These are phyloP conservation scores for Pyrochroa serraticornis DNA, from an alignment of 2,888 invertebrate species.

Conservation along the genomic window DNA sequence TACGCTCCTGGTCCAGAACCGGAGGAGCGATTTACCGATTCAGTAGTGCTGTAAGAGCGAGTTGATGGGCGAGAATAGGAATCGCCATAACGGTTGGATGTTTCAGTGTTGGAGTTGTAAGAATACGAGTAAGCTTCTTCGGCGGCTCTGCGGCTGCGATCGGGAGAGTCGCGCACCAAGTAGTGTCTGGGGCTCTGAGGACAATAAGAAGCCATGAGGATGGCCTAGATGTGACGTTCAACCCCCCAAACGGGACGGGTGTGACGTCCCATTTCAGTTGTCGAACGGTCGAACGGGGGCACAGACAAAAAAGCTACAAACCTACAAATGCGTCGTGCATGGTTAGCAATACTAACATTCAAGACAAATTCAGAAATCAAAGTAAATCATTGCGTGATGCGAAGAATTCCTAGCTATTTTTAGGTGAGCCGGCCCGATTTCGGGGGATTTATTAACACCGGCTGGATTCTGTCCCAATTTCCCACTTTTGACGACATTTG, in stretches of 20 bases:
- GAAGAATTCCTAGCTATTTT: too few relatives aligned
- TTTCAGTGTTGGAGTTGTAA: conserved; percentile 70
- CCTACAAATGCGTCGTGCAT: conserved; percentile 2
- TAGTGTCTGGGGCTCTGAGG: conserved; percentile 88
- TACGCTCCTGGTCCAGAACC: conserved; percentile 71
- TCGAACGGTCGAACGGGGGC: too few relatives aligned
- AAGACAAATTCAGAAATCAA: conserved; percentile 5
- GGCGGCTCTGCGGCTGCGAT: conserved; percentile 71
- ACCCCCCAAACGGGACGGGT: too few relatives aligned
- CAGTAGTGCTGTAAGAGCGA: conserved; percentile 71
- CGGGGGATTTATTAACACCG: too few relatives aligned
- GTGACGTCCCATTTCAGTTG: too few relatives aligned
- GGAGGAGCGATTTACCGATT: conserved; percentile 68
- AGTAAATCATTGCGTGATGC: conserved; percentile 4
- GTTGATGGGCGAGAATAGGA: conserved; percentile 66
- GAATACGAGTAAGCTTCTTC: conserved; percentile 88
- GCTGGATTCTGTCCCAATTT: too few relatives aligned
- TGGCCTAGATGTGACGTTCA: too few relatives aligned
- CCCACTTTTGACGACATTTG: too few relatives aligned
- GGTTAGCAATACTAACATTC: conserved; percentile 1
- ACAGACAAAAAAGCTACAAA: too few relatives aligned
- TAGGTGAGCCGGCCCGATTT: too few relatives aligned
- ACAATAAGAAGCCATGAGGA: conserved; percentile 50
- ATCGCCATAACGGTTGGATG: conserved; percentile 61
- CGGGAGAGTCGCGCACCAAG: conserved; percentile 79